phyloP scores from a whole-genome alignment of 2,113 vertebrate species.

The Regulus satrapa region DNA sequence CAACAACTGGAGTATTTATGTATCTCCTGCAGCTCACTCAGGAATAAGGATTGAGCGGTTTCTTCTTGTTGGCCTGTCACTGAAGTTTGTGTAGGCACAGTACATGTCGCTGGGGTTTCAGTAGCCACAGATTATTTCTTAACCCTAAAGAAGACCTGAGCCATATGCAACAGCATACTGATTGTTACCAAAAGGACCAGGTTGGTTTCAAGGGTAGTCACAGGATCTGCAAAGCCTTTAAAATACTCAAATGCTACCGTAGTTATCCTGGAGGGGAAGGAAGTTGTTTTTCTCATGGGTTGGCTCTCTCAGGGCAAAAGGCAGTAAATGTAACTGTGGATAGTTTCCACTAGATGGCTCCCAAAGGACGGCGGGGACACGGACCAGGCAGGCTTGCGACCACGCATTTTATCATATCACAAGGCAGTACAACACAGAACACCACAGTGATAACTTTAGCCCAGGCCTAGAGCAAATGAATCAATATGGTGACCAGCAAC shows the following conservation, averaged over 20 bases:
- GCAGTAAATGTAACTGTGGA: background rate
- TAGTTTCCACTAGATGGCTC: background rate
- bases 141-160: background rate
- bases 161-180: background rate
- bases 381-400: background rate
- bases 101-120: fast-evolving
- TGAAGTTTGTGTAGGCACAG: background rate
- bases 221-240: background rate
- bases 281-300: background rate
- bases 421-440: background rate
- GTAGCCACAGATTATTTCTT: background rate
- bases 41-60: background rate
- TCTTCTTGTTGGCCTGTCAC: background rate
- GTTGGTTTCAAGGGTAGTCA: background rate
- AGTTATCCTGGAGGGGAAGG: background rate
- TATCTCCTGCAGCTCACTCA: background rate
- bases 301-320: background rate
- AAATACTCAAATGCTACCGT: background rate
- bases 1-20: background rate
- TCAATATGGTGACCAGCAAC: background rate
- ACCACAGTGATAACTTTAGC: background rate
- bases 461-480: background rate
- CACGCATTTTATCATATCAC: background rate
- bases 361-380: background rate
- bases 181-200: background rate